A percentile compares a stretch with the other conserved stretches of the same genome.
These are phyloP conservation scores for Mylabris sibirica DNA, from an alignment of 2,888 invertebrate species.

Conservation along the genomic window DNA sequence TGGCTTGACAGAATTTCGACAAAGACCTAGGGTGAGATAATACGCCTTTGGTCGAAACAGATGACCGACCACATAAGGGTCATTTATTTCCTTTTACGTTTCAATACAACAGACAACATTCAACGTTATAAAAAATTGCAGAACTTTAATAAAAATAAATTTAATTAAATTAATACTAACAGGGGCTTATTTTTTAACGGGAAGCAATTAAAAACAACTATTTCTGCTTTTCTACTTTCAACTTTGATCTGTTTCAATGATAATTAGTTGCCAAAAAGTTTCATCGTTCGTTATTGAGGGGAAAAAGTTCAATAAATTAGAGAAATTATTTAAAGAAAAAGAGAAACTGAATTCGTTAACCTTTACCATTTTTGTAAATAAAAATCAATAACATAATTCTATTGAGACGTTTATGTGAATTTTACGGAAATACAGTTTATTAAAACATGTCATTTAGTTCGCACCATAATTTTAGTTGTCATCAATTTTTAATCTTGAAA, in stretches of 20 bases:
- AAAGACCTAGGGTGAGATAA: slow-evolving; percentile 5
- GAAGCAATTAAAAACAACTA: slow-evolving; percentile 1
- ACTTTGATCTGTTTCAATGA: slow-evolving; percentile 1
- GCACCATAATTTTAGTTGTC: neutral
- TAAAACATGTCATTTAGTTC: neutral
- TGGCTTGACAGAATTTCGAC: slow-evolving; percentile 1
- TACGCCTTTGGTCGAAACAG: neutral
- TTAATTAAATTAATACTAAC: neutral
- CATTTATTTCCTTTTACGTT: neutral
- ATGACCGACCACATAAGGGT: neutral
- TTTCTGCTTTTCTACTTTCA: neutral
- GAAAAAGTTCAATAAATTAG: neutral
- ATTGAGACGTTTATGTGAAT: neutral
- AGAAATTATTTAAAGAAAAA: neutral
- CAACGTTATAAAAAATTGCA: neutral
- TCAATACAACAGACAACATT: neutral
- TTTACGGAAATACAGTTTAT: neutral
- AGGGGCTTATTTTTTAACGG: neutral
- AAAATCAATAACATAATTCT: neutral
- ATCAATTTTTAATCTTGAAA: neutral
- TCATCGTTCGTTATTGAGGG: neutral
- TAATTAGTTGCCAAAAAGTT: neutral
- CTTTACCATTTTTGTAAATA: neutral
- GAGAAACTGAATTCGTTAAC: neutral
- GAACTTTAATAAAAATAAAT: neutral